phyloP scores from a whole-genome alignment of 2,888 invertebrate genomes.

The Cheilosia vernalis region DNA sequence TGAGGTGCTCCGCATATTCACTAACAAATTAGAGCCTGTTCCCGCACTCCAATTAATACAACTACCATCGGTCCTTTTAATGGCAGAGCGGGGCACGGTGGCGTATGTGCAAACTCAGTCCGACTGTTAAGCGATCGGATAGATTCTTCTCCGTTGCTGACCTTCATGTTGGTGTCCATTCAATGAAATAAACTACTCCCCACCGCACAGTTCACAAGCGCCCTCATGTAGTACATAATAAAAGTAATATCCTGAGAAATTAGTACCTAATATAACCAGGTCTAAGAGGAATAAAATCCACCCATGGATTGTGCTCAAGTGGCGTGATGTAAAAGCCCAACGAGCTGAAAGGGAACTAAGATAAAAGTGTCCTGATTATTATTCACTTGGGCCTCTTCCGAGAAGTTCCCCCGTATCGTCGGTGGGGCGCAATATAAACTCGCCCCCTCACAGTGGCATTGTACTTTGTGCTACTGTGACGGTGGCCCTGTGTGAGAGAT shows the following conservation, averaged over 20 bases:
- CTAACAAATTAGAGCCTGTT: slow-evolving; percentile 34
- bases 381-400: slow-evolving; percentile 73
- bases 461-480: slow-evolving; percentile 22
- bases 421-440: slow-evolving; percentile 32
- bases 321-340: slow-evolving; percentile 68
- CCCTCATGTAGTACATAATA: slow-evolving; percentile 62
- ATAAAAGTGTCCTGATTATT: slow-evolving; percentile 75
- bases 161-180: slow-evolving; percentile 45
- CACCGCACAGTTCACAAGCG: slow-evolving; percentile 1
- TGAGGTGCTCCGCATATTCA: slow-evolving; percentile 1
- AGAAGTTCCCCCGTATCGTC: slow-evolving; percentile 16
- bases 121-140: slow-evolving; percentile 29
- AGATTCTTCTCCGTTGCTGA: slow-evolving; percentile 53
- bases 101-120: slow-evolving; percentile 27
- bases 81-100: background rate
- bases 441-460: slow-evolving; percentile 23
- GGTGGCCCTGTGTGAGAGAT: slow-evolving; percentile 51
- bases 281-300: slow-evolving; percentile 60
- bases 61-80: slow-evolving; percentile 5
- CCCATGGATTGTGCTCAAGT: slow-evolving; percentile 56
- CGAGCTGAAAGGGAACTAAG: slow-evolving; percentile 72
- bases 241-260: slow-evolving; percentile 72
- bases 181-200: slow-evolving; percentile 42
- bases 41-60: slow-evolving; percentile 42
- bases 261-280: slow-evolving; percentile 70